phyloP scores from a whole-genome alignment of 2,797 vertebrate genomes.

The Natrix natrix region DNA sequence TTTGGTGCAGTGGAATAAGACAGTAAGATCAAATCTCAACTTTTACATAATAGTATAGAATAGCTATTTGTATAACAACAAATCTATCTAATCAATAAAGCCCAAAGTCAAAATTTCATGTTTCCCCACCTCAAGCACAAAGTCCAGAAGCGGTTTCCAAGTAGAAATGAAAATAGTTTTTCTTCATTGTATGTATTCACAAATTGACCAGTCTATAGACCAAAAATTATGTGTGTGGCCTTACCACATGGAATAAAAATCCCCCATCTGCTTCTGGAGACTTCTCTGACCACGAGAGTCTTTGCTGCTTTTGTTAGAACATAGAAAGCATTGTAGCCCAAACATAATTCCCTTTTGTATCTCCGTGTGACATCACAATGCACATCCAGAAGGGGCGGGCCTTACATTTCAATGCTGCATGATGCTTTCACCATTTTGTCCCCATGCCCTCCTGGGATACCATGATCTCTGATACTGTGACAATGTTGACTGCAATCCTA shows the following conservation, averaged over 20 bases:
- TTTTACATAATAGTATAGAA: no score
- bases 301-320: background rate
- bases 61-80: no score
- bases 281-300: background rate
- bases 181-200: background rate
- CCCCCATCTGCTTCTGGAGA: background rate
- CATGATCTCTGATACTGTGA: background rate
- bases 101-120: no score
- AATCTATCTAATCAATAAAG: no score
- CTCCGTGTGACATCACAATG: background rate
- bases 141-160: no score
- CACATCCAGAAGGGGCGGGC: background rate
- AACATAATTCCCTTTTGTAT: background rate
- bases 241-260: background rate
- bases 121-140: no score
- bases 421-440: background rate
- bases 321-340: background rate
- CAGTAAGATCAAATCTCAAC: no score
- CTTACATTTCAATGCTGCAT: background rate
- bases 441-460: background rate
- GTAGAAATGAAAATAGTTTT: no score
- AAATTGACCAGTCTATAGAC: background rate
- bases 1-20: no score
- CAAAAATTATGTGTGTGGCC: background rate
- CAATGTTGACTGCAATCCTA: background rate